Evolutionary conservation across 2,113 vertebrate species (phyloP).

Genomic region (Heterotis niloticus): DNA sequence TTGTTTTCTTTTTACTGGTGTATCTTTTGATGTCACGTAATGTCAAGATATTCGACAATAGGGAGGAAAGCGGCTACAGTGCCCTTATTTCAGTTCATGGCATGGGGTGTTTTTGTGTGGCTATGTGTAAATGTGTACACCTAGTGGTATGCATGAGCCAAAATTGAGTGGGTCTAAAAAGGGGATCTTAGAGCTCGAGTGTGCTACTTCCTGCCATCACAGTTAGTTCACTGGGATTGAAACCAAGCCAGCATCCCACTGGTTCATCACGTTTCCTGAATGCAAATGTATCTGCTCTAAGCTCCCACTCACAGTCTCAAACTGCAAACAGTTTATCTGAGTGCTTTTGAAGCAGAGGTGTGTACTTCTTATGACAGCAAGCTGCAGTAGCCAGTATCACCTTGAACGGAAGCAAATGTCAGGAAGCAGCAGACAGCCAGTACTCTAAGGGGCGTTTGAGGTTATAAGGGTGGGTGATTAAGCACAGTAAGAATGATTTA

Average conservation of each 20-base stretch:
- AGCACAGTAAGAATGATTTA: not conserved
- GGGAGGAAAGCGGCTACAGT: not conserved
- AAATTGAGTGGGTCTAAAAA: too few species aligned
- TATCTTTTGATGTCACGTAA: not conserved
- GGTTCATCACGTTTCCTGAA: not conserved
- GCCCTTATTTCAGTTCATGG: not conserved
- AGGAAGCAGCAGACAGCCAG: not conserved
- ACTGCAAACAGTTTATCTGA: not conserved
- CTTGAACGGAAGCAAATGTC: too few species aligned
- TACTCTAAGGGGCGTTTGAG: not conserved
- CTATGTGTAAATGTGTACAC: not conserved
- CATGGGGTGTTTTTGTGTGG: not conserved
- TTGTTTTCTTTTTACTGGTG: not conserved
- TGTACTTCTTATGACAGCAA: not conserved
- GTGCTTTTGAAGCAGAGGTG: not conserved
- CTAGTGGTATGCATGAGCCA: not conserved
- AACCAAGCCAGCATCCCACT: not conserved
- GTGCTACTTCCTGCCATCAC: not conserved
- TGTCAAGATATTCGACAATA: not conserved
- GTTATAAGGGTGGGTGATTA: not conserved
- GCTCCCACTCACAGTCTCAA: not conserved
- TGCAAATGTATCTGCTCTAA: not conserved
- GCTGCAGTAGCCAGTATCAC: not conserved
- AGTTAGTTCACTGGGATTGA: not conserved
- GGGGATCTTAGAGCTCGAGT: not conserved